Base-by-base conservation (phyloP, 2,797 vertebrate species). In the Champsocephalus gunnari region DNA sequence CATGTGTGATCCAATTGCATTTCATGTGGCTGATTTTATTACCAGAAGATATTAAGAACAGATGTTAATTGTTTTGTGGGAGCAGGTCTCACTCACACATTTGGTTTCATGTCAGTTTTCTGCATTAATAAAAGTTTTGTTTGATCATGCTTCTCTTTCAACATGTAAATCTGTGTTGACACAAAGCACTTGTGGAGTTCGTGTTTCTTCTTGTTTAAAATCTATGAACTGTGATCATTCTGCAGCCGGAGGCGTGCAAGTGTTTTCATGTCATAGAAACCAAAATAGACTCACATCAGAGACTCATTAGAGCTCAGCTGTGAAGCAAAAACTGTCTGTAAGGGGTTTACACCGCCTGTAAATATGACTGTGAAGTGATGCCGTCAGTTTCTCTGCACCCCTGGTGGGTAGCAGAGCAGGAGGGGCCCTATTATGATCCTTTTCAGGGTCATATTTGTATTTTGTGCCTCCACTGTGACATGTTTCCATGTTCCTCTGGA, bases 191-290 rank as follows among this genome's bases (percentile, higher is more conserved):
- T 8, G 64, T 57, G 13, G 3, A 28, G 55, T 51, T 41, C 16
- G 14, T 68, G 76, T 75, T 72, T 59, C 28, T 50, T 48, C 60
- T 47, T 51, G 51, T 76, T 71, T 62, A 6, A 51, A 34, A 9
- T 17, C n/a, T 10, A 63, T 64, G 59, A 58, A 48, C 32, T 61
- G 45, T 38, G 47, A 73, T 69, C 4, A 28, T 1, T 12, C 5
- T n/a, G 61, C 77, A 41, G 66, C 77, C 74, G 0, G 58, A 74
- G 82, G 74, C 54, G 0, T 3, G 32, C 17, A 0, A n/a, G 21
- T 3, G 43, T 59, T 67, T 67, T 38, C 64, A 38, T 13, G 70
- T 56, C 62, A 51, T 32, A 71, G 47, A 7, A 54, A 76, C 56
- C 43, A 43, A 66, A 79, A 62, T 1, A 69, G 60, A 41, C 41